Base-by-base conservation (phyloP, 2,113 vertebrate genomes). In the Dunckerocampus dactyliophorus region DNA sequence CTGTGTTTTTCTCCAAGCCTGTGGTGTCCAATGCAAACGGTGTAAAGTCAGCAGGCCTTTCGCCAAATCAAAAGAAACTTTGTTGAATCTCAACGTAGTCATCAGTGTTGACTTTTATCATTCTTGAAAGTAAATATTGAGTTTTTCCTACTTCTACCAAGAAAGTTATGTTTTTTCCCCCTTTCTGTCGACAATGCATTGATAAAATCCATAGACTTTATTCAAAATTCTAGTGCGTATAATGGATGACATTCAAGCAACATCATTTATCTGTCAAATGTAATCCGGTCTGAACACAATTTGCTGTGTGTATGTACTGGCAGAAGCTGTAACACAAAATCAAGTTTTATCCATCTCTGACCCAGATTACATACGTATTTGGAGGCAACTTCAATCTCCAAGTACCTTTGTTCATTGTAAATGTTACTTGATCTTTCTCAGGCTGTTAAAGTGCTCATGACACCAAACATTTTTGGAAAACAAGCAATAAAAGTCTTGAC, bases 1-100 rank as follows among this genome's bases (percentile, higher is more conserved):
- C 86, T 86, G 77, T 69, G 54, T 83, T 83, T 43, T 81, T 75
- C 71, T 65, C 67, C 63, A 74, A 84, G 85, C 79, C 77, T 76
- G 72, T 84, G 76, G 76, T 58, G 67, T 84, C 63, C 69, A 60
- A 74, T 49, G 62, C 65, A 82, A 75, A 79, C 81, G 73, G 57
- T 72, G 71, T 77, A 65, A 69, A 74, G 79, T 76, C 75, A 78
- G 72, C 75, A 75, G 70, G 67, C 66, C 67, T 63, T 69, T 70
- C 1, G 67, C 62, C 34, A 31, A 62, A 72, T 64, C 19, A 42
- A 46, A 63, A 63, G 34, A 49, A 39, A 53, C 19, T 19, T 37
- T 15, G 12, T 39, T 46, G 59, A 56, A 60, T 57, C 31, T 64
- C 46, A 56, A 47, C 19, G 50, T 28, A 49, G 39, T 47, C 59